Evolutionary conservation across 2,797 vertebrate species (phyloP).

Genomic region (Malacoctenus gilli): DNA sequence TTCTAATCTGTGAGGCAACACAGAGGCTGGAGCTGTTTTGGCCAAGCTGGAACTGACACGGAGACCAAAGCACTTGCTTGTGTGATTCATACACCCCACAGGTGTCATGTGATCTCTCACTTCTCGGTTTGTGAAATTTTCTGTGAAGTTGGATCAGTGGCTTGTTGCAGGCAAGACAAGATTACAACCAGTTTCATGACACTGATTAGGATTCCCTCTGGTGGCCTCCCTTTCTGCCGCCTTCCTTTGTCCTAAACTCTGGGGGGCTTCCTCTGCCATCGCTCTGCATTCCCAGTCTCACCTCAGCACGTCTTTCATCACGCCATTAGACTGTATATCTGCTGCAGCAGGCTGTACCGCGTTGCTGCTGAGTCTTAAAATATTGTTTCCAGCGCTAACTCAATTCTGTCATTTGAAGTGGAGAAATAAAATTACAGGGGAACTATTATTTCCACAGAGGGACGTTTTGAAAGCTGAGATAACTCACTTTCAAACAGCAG

Average conservation of each 20-base stretch:
- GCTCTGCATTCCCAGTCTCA: slow-evolving; percentile 1
- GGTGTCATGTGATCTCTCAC: background rate
- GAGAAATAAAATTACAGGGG: slow-evolving; percentile 25
- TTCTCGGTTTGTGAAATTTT: slow-evolving; percentile 1
- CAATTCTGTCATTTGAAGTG: slow-evolving; percentile 17
- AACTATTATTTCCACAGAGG: slow-evolving; percentile 34
- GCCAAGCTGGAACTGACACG: background rate
- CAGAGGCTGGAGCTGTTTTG: background rate
- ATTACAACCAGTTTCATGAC: slow-evolving; percentile 28
- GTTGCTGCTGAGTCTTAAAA: slow-evolving; percentile 15
- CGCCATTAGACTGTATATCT: slow-evolving; percentile 28
- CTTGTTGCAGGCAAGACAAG: slow-evolving; percentile 4
- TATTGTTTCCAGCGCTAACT: slow-evolving; percentile 21
- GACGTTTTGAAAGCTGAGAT: slow-evolving; percentile 32
- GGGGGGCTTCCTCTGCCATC: background rate
- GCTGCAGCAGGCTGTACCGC: slow-evolving; percentile 7
- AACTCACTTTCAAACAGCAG: slow-evolving; percentile 17
- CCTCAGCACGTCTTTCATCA: slow-evolving; percentile 23
- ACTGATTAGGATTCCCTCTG: slow-evolving; percentile 24
- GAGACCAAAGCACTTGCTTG: background rate
- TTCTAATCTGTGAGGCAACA: background rate
- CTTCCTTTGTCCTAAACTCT: slow-evolving; percentile 17
- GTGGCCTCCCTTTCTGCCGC: background rate
- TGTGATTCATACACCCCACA: slow-evolving; percentile 9
- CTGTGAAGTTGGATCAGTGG: slow-evolving; percentile 5